Base-by-base conservation (phyloP, 2,113 vertebrate species). In the Cololabis saira region DNA sequence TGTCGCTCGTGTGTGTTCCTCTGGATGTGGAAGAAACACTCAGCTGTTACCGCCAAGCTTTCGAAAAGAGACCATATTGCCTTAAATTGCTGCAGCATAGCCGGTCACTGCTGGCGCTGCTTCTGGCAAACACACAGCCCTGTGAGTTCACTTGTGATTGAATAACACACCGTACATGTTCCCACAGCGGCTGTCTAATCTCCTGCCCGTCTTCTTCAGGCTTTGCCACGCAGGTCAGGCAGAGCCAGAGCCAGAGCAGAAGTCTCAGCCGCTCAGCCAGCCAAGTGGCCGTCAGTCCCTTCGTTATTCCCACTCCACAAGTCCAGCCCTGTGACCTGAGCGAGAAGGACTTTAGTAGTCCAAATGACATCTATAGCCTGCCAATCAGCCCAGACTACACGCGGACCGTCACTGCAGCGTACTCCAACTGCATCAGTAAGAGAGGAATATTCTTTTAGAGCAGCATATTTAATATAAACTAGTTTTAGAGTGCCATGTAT, bases 11-110 rank as follows among this genome's bases (percentile, higher is more conserved):
- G 57, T 90, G 86, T 14, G 95, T 99, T 54, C 98, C 97, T 4
- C 75, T 99, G 86, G 93, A 97, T 61, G 92, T 96, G 74, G 83
- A 91, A 10, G 94, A 96, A 74, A 94, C 95, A 1, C 83, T 99
- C 85, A 78, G 80, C 60, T 94, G 91, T 82, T 98, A 96, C 81
- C 92, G 87, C 78, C 91, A 96, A 87, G 92, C 91, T 33, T 53
- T 97, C 52, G 83, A 92, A 84, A 94, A 91, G 72, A 91, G 86
- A 65, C 86, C 86, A 4, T 85, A 92, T 50, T 89, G 93, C 52
- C 92, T 93, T 76, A 92, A 92, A 80, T 80, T 92, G 8, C 84
- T 96, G 42, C 93, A 92, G 67, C 95, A 97, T 71, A 96, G 96
- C 85, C 94, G 92, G 68, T 95, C 94, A 61, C 83, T 98, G 4